phyloP scores from a whole-genome alignment of 2,888 invertebrate genomes.

The Embidobia sp. region DNA sequence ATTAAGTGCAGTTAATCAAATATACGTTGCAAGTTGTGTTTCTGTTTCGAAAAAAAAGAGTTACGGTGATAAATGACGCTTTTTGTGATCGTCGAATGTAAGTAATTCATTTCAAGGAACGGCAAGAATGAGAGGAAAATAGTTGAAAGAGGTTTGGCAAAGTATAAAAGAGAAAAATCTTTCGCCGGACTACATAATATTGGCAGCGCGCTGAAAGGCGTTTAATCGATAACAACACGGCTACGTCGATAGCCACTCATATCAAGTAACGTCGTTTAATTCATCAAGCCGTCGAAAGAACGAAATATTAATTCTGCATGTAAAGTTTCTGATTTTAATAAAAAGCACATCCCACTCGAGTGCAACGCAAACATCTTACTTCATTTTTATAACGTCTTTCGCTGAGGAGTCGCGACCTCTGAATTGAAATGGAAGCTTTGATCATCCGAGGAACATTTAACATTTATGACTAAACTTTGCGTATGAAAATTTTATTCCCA shows the following conservation, averaged over 20 bases:
- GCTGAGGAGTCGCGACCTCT: not conserved
- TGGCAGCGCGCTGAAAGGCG: not conserved
- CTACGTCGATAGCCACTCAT: not conserved
- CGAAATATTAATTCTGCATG: too few relatives aligned
- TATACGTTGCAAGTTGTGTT: too few relatives aligned
- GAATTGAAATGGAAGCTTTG: conserved; percentile 1
- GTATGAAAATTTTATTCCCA: conserved; percentile 5
- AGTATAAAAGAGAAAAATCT: not conserved
- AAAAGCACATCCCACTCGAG: not conserved
- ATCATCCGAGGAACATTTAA: not conserved
- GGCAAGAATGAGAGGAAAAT: not conserved
- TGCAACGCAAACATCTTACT: not conserved
- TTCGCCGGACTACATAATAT: not conserved
- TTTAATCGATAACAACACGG: not conserved
- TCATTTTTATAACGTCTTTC: not conserved
- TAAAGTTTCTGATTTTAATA: too few relatives aligned
- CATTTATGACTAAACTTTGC: conserved; percentile 1
- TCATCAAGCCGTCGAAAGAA: not conserved
- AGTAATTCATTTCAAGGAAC: conserved; percentile 4
- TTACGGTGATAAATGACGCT: not conserved
- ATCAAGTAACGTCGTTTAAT: not conserved
- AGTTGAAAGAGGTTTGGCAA: not conserved
- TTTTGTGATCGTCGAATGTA: conserved; percentile 1
- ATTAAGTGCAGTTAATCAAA: too few relatives aligned
- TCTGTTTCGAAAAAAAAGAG: too few relatives aligned